These are phyloP conservation scores for Apteryx mantelli DNA, from an alignment of 2,113 vertebrate genomes.

Conservation along the genomic window DNA sequence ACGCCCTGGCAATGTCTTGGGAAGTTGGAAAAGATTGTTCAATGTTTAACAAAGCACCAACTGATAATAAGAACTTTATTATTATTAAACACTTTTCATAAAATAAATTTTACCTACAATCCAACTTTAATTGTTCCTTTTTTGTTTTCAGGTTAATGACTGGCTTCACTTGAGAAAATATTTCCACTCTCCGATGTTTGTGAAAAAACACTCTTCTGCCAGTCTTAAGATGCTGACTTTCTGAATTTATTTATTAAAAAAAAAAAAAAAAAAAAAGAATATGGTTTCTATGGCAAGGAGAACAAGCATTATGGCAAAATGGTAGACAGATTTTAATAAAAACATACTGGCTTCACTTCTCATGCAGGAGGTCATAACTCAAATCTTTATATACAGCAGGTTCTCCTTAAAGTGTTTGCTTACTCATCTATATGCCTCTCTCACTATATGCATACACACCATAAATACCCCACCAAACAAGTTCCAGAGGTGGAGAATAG, in stretches of 20 bases:
- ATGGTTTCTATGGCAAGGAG: not conserved
- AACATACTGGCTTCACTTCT: not conserved
- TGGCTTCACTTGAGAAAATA: not conserved
- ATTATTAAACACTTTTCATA: not conserved
- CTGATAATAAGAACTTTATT: not conserved
- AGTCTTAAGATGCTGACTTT: not conserved
- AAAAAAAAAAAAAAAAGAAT: not conserved
- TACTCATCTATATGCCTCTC: not conserved
- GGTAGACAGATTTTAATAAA: not conserved
- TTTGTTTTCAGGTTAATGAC: not conserved
- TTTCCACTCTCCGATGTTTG: not conserved
- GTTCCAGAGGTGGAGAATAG: not conserved
- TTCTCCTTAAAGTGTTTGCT: not conserved
- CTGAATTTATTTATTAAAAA: not conserved
- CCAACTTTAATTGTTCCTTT: not conserved
- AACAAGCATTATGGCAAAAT: not conserved
- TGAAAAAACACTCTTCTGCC: not conserved
- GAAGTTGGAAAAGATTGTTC: not conserved
- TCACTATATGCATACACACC: not conserved
- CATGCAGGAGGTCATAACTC: not conserved
- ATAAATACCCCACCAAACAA: not conserved
- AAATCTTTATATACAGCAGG: not conserved
- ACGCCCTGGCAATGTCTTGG: rapidly evolving
- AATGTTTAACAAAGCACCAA: not conserved
- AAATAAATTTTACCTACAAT: not conserved